Evolutionary conservation across 2,113 vertebrate genomes (phyloP).

Genomic region (Glaucidium brasilianum): DNA sequence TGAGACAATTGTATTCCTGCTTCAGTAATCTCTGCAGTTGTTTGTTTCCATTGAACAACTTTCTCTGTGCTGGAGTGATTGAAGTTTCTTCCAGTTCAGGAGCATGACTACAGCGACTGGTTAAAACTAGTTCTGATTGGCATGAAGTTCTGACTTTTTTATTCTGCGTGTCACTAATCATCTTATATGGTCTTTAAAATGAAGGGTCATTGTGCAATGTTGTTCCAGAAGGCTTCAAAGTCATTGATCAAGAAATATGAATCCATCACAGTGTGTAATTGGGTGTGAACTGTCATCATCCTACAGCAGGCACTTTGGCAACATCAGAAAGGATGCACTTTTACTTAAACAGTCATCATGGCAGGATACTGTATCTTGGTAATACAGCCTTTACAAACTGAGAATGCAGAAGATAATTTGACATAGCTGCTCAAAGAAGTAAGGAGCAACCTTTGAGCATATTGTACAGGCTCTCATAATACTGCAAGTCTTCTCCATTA

Average conservation of each 20-base stretch:
- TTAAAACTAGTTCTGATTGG: background rate
- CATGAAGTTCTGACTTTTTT: background rate
- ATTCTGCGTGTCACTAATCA: background rate
- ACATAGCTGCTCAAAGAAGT: background rate
- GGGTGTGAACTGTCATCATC: background rate
- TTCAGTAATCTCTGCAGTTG: background rate
- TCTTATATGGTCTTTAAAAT: background rate
- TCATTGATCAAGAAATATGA: background rate
- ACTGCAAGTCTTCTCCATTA: background rate
- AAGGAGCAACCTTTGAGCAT: background rate
- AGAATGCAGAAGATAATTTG: background rate
- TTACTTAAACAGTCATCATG: background rate
- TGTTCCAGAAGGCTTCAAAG: background rate
- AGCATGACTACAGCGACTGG: background rate
- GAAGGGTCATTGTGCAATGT: background rate
- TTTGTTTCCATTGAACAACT: background rate
- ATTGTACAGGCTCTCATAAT: background rate
- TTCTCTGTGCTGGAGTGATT: background rate
- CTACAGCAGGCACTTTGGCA: background rate
- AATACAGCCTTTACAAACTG: background rate
- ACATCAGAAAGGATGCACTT: background rate
- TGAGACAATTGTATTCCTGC: background rate
- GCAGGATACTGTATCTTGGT: background rate
- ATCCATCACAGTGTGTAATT: slow-evolving; percentile 1
- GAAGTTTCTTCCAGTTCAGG: background rate